Conservation (phyloP, 2,888 invertebrate genomes). For the Aradus depressus region DNA sequence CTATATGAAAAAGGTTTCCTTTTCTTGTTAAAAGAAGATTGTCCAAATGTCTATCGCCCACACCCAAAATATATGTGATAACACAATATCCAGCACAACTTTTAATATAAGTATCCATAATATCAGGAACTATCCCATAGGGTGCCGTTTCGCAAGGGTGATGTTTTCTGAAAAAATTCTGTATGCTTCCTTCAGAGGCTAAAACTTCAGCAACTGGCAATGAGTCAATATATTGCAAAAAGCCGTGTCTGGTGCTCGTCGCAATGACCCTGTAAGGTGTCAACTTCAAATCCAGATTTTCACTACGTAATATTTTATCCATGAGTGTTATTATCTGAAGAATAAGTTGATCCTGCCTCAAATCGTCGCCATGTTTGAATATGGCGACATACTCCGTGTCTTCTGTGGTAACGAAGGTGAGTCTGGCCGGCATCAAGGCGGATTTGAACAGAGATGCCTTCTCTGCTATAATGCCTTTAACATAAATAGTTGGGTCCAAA, state of each 20-base stretch:
- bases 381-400: slow-evolving; percentile 85
- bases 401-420: slow-evolving; percentile 75
- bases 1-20: slow-evolving; percentile 91
- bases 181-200: slow-evolving; percentile 75
- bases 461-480: slow-evolving; percentile 77
- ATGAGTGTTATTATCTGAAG: slow-evolving; percentile 96
- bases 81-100: slow-evolving; percentile 96
- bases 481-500: slow-evolving; percentile 79
- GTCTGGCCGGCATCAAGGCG: slow-evolving; percentile 84
- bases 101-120: slow-evolving; percentile 94
- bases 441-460: slow-evolving; percentile 93
- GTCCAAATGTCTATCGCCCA: slow-evolving; percentile 95
- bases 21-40: slow-evolving; percentile 83
- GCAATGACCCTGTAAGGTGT: slow-evolving; percentile 94
- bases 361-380: slow-evolving; percentile 95
- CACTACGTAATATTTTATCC: slow-evolving; percentile 86
- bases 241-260: slow-evolving; percentile 90
- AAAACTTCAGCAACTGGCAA: slow-evolving; percentile 85
- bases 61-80: slow-evolving; percentile 92
- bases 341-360: slow-evolving; percentile 94
- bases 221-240: slow-evolving; percentile 91
- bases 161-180: slow-evolving; percentile 83
- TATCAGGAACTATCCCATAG: slow-evolving; percentile 77
- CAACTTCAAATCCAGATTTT: slow-evolving; percentile 90
- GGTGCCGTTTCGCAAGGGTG: slow-evolving; percentile 79